Base-by-base conservation (phyloP, 2,797 vertebrate species). In the Vespertilio murinus region DNA sequence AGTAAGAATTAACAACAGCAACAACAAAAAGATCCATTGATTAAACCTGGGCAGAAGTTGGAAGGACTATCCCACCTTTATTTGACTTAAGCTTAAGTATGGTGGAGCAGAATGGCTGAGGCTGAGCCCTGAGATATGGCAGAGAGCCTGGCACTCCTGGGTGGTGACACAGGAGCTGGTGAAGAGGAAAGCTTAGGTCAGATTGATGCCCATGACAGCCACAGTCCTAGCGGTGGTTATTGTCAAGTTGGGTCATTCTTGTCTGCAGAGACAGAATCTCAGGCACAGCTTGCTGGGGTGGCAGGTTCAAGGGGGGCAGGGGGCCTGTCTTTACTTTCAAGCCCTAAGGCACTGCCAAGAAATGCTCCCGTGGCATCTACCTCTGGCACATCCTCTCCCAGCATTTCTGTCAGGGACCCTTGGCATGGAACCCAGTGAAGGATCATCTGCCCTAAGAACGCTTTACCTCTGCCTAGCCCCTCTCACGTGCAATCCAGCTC, bases 31-130 rank as follows among this genome's bases (percentile, higher is more conserved):
- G 40, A n/a, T 7, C 20, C 11, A 67, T 71, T 94, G 91, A 90
- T 85, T 95, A 96, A 87, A 77, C 25, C n/a, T 59, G 23, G 80
- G 59, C 56, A 95, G 80, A 80, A 79, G 35, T 22, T 28, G 52
- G 61, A 35, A 93, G 7, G 30, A 40, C 2, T 42, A 2, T 8
- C 11, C 78, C 4, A 38, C 64, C 61, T 95, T 84, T 88, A n/a
- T n/a, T n/a, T n/a, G n/a, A n/a, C n/a, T n/a, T n/a, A n/a, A n/a
- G n/a, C n/a, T n/a, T n/a, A n/a, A n/a, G 38, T 38, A 28, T 1
- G 0, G 14, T 56, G 74, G 14, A 38, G 30, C 33, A 35, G 61
- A 45, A 52, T 3, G 5, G 22, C 20, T 33, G 74, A 54, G 12
- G 12, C 23, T 35, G 23, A 70, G 12, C 56, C 20, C 38, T 71